phyloP scores from a whole-genome alignment of 2,888 invertebrate species.

The Punctoribates punctum region DNA sequence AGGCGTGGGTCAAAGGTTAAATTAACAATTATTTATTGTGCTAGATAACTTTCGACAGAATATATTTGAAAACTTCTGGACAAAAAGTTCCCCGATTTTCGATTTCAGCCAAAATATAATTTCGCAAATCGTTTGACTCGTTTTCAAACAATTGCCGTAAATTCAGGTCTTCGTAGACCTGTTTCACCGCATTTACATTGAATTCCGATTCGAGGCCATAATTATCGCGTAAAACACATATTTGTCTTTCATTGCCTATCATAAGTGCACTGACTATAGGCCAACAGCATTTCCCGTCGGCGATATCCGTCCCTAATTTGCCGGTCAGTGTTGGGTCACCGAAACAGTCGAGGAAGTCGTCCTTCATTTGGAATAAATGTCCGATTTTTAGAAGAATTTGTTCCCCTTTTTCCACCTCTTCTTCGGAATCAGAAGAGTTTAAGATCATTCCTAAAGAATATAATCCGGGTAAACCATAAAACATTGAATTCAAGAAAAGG shows the following conservation, averaged over 20 bases:
- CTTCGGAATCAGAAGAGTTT: background rate
- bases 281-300: conserved; percentile 96
- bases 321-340: conserved; percentile 80
- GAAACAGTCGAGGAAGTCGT: conserved; percentile 86
- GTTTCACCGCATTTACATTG: conserved; percentile 66
- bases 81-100: too few relatives aligned
- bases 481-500: conserved; percentile 72
- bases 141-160: conserved; percentile 65
- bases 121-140: too few relatives aligned
- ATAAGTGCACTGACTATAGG: conserved; percentile 81
- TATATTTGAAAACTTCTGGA: too few relatives aligned
- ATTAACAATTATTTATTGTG: too few relatives aligned
- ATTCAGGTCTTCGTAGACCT: conserved; percentile 71
- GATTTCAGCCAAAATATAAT: too few relatives aligned
- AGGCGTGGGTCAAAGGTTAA: too few relatives aligned
- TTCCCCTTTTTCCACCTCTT: conserved; percentile 75
- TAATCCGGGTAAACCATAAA: too few relatives aligned
- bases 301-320: conserved; percentile 85
- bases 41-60: too few relatives aligned
- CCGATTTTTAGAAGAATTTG: conserved; percentile 86
- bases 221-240: conserved; percentile 64
- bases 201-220: conserved; percentile 68
- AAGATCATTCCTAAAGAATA: background rate
- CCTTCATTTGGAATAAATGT: conserved; percentile 90
- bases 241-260: conserved; percentile 67